Evolutionary conservation across 2,797 vertebrate genomes (phyloP), one percentile per base, ranked within the genome.

Genomic region (Pseudopleuronectes americanus): DNA sequence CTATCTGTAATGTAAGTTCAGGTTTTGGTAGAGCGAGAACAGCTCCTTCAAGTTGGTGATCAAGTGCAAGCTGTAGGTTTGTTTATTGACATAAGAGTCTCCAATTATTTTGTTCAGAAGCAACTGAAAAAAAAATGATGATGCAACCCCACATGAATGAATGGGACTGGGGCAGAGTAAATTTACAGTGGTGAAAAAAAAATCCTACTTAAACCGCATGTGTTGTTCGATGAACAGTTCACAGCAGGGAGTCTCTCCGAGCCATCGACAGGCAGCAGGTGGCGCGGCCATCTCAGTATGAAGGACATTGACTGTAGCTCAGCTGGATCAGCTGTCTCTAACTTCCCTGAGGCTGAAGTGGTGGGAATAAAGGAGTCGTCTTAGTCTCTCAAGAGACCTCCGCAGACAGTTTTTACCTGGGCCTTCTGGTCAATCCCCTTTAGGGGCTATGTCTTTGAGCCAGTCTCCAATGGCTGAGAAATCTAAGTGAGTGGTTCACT

Each of bases 401-500:
- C 84, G 78, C 69, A 72, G 64, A 83, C 47, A 81, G 65, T 76
- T 85, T 84, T 78, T 75, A 86, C 78, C 79, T 84, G 64, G 65
- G 48, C 65, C 61, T 67, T 57, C 43, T 77, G 68, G 77, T 81
- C 81, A 83, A 63, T 64, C 52, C 55, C 59, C 75, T 75, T 80
- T 45, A 63, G 74, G 60, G 76, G 53, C 58, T 47, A 8, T 22
- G 68, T 84, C 57, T 78, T 63, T 74, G 71, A 88, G 75, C 47
- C 59, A 87, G 76, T 57, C 76, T 81, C 86, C 78, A 83, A 77
- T 48, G 62, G 68, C 66, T 76, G 69, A 85, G 79, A 89, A 89
- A 88, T 78, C 86, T 77, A 68, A 77, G 87, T 80, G 84, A 84
- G 84, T 75, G 81, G 74, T 81, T 74, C 81, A 75, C 76, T 83